These are phyloP conservation scores for Sericinus montela DNA, from an alignment of 2,888 invertebrate genomes.

Conservation along the genomic window DNA sequence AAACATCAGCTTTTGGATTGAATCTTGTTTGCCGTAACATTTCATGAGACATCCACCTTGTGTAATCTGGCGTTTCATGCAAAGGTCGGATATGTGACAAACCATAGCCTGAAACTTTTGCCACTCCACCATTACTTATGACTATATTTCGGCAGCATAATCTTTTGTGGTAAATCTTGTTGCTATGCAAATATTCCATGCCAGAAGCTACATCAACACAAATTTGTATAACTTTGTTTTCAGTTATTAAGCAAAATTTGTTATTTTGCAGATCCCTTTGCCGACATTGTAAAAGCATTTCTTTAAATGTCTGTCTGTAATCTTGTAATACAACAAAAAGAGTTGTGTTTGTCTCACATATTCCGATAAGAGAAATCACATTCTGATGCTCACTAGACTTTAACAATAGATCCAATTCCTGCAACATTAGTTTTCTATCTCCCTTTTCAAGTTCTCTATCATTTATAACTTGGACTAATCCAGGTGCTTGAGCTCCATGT, in stretches of 20 bases:
- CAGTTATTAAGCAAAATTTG: conserved; percentile 80
- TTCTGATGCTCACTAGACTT: conserved; percentile 85
- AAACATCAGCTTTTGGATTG: conserved; percentile 87
- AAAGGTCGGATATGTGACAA: conserved; percentile 82
- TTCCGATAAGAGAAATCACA: conserved; percentile 86
- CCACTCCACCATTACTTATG: conserved; percentile 81
- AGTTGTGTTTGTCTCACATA: conserved; percentile 87
- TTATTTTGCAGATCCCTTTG: conserved; percentile 72
- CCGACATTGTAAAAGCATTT: conserved; percentile 82
- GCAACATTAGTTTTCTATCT: conserved; percentile 79
- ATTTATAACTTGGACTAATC: conserved; percentile 83
- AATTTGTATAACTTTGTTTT: conserved; percentile 81
- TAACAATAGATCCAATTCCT: conserved; percentile 86
- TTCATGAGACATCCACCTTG: conserved; percentile 90
- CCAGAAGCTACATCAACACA: conserved; percentile 84
- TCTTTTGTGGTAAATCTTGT: conserved; percentile 85
- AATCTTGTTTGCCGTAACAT: conserved; percentile 84
- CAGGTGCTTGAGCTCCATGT: conserved; percentile 72
- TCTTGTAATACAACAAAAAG: conserved; percentile 87
- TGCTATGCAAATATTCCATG: conserved; percentile 83
- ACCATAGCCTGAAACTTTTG: conserved; percentile 88
- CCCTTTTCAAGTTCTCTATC: conserved; percentile 74
- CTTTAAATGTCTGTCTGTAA: conserved; percentile 83
- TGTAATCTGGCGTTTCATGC: conserved; percentile 84
- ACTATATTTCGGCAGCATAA: conserved; percentile 86